Conservation (phyloP, 2,797 vertebrate species). For the Thaleichthys pacificus region DNA sequence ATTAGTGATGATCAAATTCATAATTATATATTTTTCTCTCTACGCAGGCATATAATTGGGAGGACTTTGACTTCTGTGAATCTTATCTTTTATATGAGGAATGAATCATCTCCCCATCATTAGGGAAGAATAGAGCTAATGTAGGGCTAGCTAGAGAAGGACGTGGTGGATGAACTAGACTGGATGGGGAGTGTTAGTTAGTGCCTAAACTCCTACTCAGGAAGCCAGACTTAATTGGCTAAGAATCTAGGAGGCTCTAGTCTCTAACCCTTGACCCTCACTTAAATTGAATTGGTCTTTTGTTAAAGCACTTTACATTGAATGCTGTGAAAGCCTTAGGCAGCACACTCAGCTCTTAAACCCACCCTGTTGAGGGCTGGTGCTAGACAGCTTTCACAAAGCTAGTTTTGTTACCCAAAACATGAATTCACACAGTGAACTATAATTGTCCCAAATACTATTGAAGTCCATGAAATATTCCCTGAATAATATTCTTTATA, state of each 20-base stretch:
- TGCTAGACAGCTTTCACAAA: neutral
- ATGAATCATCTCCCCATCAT: conserved; percentile 65
- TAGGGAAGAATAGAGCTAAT: conserved; percentile 52
- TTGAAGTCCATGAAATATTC: no score
- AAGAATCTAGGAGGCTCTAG: conserved; percentile 53
- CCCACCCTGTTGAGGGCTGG: neutral
- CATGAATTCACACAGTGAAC: no score
- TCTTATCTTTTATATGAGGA: conserved; percentile 60
- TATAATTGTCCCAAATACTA: no score
- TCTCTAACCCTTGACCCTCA: conserved; percentile 58
- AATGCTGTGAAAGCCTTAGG: neutral
- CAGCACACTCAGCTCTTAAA: neutral
- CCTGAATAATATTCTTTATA: no score
- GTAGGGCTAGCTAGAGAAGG: conserved; percentile 1
- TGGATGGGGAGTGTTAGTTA: conserved; percentile 35
- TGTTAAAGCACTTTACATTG: neutral
- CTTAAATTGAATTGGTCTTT: neutral
- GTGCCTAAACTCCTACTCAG: conserved; percentile 43
- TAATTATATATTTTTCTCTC: conserved; percentile 70
- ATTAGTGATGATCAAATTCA: conserved; percentile 73
- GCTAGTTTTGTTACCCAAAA: no score
- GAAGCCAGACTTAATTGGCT: conserved; percentile 63
- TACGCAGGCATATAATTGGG: conserved; percentile 68
- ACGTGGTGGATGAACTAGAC: conserved; percentile 41
- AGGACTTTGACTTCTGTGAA: conserved; percentile 49